Evolutionary conservation across 2,797 vertebrate genomes (phyloP).

Genomic region (Eidolon dupreanum): DNA sequence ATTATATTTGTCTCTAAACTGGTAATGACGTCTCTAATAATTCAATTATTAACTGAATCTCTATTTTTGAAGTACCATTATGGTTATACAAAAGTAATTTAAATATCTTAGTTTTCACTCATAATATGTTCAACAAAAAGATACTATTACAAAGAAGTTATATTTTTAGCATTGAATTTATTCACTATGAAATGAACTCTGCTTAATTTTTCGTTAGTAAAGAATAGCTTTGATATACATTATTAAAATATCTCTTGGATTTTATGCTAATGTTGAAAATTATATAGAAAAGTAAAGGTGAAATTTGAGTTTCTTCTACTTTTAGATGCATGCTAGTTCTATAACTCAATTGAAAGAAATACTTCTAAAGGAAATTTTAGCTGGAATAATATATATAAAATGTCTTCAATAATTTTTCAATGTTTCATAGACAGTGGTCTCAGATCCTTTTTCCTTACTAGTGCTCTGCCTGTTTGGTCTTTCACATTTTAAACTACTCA

Average conservation of each 20-base stretch:
- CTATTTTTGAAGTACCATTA: background rate
- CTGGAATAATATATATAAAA: background rate
- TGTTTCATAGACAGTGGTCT: background rate
- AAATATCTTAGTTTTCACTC: background rate
- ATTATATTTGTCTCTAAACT: background rate
- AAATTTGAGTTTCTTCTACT: background rate
- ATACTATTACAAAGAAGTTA: background rate
- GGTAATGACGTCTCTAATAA: background rate
- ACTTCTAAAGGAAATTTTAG: background rate
- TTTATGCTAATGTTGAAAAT: background rate
- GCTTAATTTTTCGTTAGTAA: background rate
- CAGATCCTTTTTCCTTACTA: background rate
- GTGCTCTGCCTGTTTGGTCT: background rate
- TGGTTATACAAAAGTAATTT: background rate
- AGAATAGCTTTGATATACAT: background rate
- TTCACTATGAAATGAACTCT: background rate
- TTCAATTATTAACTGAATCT: background rate
- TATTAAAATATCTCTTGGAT: background rate
- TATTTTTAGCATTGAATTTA: background rate
- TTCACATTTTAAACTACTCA: background rate
- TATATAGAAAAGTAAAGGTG: background rate
- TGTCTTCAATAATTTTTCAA: background rate
- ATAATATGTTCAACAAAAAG: background rate
- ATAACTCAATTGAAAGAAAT: background rate
- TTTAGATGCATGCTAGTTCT: background rate